Percentiles rank a stretch among this genome's conserved stretches.
These are phyloP conservation scores for Theretra japonica DNA, from an alignment of 2,888 invertebrate genomes.

Conservation along the genomic window DNA sequence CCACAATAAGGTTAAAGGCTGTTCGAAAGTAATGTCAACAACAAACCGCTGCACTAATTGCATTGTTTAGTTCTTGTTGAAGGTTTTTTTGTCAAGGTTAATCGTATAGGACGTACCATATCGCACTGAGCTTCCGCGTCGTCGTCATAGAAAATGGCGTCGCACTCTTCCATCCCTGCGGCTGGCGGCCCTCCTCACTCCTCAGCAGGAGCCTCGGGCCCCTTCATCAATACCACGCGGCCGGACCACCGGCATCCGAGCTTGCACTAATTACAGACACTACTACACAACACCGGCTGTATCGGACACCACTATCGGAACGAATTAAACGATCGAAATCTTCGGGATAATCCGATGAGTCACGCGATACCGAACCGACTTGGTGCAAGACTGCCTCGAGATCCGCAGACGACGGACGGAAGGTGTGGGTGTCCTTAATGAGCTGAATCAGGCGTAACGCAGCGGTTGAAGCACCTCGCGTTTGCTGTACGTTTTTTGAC, in stretches of 20 bases:
- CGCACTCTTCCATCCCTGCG: constrained; percentile 82
- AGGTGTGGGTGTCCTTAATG: constrained; percentile 82
- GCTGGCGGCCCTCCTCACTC: constrained; percentile 65
- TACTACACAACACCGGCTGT: constrained; percentile 54
- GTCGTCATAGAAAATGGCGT: constrained; percentile 82
- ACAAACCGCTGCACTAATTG: constrained; percentile 39
- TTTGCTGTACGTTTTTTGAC: constrained; percentile 52
- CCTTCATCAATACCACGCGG: constrained; percentile 78
- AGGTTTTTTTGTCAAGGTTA: constrained; percentile 52
- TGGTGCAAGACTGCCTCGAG: constrained; percentile 58
- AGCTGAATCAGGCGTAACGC: constrained; percentile 62
- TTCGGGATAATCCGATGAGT: constrained; percentile 77
- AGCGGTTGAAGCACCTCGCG: constrained; percentile 62
- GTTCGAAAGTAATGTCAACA: constrained; percentile 36
- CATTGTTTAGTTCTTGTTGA: constrained; percentile 42
- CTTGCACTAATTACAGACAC: constrained; percentile 58
- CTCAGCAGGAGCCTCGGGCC: constrained; percentile 66
- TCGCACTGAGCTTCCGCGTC: constrained; percentile 81
- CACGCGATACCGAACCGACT: constrained; percentile 69
- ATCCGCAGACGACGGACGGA: constrained; percentile 50
- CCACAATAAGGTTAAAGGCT: constrained; percentile 24
- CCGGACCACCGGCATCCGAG: constrained; percentile 83
- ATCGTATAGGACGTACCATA: constrained; percentile 70
- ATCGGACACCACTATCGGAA: constrained; percentile 58
- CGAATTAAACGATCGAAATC: constrained; percentile 62